These are phyloP conservation scores for Cassiopea xamachana DNA, from an alignment of 30 jellyfish, hydroid and myxozoan genomes.

Conservation along the genomic window DNA sequence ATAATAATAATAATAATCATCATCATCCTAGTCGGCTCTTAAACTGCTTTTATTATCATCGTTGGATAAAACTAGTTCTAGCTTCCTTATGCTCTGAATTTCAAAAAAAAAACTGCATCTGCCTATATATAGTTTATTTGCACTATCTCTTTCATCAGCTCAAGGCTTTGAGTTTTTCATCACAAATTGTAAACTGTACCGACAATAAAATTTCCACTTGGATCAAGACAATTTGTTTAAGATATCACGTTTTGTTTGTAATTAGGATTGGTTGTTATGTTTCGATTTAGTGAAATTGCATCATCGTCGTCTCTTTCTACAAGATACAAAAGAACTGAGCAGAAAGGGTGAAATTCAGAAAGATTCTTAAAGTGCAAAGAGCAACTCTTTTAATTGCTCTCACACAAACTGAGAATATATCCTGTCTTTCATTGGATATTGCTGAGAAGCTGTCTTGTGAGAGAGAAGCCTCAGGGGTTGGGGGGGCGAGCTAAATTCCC, in stretches of 20 bases:
- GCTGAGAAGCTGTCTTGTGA: neutral
- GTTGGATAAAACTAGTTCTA: no score
- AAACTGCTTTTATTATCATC: no score
- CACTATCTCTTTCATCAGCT: no score
- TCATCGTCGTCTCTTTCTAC: neutral
- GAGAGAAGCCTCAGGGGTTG: neutral
- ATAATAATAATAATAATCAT: no score
- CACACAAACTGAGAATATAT: neutral
- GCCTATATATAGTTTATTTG: no score
- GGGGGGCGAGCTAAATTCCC: neutral
- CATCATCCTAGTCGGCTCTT: no score
- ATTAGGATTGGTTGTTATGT: neutral
- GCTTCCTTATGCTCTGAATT: no score
- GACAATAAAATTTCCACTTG: neutral
- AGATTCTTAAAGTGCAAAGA: neutral
- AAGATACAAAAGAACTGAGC: neutral
- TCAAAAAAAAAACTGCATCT: no score
- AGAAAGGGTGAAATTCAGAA: neutral
- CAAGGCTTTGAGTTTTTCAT: no score
- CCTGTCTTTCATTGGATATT: neutral
- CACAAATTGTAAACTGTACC: no score
- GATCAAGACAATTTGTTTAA: neutral
- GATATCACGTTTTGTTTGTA: neutral
- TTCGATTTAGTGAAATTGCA: neutral
- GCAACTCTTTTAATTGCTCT: neutral